Evolutionary conservation across 1,140 invertebrate genomes (phyloP), one percentile per base, ranked within the genome.

Genomic region (Triops longicaudatus): DNA sequence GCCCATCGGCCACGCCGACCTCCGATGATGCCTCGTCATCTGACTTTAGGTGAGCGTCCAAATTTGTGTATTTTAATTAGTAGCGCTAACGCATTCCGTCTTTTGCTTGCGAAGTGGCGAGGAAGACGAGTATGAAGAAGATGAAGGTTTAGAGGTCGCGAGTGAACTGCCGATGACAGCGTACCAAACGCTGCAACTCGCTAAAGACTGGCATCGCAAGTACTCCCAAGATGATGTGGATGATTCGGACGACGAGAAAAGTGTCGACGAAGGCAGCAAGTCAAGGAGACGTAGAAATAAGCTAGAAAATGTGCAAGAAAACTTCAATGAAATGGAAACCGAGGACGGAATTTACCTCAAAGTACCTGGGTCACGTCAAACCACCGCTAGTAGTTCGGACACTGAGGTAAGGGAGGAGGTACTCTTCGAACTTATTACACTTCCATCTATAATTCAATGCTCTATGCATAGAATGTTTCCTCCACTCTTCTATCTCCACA

Each of bases 1-100:
- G 93, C 79, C 90, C 91, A 73, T 91, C 90, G 10, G 86, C 89
- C 83, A 85, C 89, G 81, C 88, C 87, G 0, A 92, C 91, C 1
- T 90, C 89, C 27, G 90, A 92, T 80, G 92, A 93, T 76, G 89
- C 91, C 22, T 81, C 81, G 77, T 91, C 90, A 43, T 79, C 77
- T 12, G 80, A 80, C n/a, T 78, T 50, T 12, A 78, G 77, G 76
- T 77, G 17, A 4, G n/a, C 76, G 12, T 1, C 0, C n/a, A 17
- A 17, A 17, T 22, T 14, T n/a, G 63, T 10, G 50, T 73, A 26
- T 71, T 78, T 26, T 75, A 81, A 76, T 75, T 22, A 11, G 41
- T 26, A 4, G 26, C 2, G 26, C 10, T 41, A 75, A 43, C 11
- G n/a, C n/a, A 22, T 72, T 26, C 81, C 79, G 71, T 14, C 50